A percentile compares a stretch with the other conserved stretches of the same genome.
phyloP scores from a whole-genome alignment of 2,888 invertebrate genomes.

The Orgyia antiqua region DNA sequence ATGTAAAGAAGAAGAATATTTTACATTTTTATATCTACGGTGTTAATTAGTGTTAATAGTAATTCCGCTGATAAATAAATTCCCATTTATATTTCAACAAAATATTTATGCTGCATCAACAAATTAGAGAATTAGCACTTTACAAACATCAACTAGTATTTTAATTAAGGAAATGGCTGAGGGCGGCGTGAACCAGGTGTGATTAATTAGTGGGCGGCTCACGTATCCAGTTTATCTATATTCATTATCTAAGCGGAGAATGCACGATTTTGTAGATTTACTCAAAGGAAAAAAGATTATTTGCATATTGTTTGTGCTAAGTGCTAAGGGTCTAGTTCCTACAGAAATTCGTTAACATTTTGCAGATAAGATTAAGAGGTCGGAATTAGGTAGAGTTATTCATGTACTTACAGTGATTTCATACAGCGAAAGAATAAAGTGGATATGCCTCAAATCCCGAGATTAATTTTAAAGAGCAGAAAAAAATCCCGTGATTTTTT shows the following conservation, averaged over 20 bases:
- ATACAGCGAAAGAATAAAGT: no score
- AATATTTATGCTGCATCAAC: constrained; percentile 24
- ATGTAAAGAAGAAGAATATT: no score
- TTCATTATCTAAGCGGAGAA: constrained; percentile 58
- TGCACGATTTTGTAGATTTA: constrained; percentile 60
- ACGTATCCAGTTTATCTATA: constrained; percentile 48
- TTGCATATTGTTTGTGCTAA: constrained; percentile 36
- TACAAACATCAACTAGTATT: constrained; percentile 36
- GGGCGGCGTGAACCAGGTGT: constrained; percentile 29
- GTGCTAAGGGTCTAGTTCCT: constrained; percentile 11
- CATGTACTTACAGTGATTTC: no score
- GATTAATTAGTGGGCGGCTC: constrained; percentile 59
- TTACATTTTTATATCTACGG: no score
- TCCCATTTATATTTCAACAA: not conserved
- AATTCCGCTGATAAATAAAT: no score
- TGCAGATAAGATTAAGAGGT: no score
- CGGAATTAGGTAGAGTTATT: no score
- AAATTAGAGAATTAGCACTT: constrained; percentile 28
- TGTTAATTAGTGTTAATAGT: no score
- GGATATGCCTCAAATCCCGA: no score
- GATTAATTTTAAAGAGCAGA: no score
- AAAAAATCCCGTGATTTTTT: no score
- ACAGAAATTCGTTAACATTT: constrained; percentile 13
- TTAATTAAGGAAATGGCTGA: constrained; percentile 53
- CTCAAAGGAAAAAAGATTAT: constrained; percentile 27